Conservation (phyloP, 2,888 invertebrate species). For the Polydesmus complanatus region DNA sequence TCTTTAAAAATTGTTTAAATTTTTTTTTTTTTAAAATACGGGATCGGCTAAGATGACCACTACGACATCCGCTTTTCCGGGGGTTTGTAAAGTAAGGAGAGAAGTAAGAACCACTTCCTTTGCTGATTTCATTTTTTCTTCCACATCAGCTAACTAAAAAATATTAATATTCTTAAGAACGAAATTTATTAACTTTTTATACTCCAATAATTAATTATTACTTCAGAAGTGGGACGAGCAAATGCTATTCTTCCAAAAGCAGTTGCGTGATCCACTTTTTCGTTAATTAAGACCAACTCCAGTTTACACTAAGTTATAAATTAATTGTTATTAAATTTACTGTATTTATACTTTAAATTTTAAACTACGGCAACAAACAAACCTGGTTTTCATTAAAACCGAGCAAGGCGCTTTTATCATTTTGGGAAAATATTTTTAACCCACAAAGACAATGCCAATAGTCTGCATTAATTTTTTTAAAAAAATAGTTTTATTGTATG, state of each 20-base stretch:
- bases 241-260: conserved; percentile 95
- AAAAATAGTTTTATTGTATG: too few species aligned
- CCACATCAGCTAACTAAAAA: conserved; percentile 53
- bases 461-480: too few species aligned
- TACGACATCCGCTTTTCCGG: conserved; percentile 89
- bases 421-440: conserved; percentile 51
- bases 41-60: conserved; percentile 96
- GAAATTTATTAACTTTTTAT: conserved; percentile 3
- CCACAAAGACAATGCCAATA: conserved; percentile 74
- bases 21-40: conserved; percentile 32
- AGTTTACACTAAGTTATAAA: conserved; percentile 41
- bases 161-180: conserved; percentile 6
- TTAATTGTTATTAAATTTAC: conserved; percentile 16
- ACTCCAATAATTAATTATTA: conserved; percentile 19
- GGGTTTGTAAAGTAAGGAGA: conserved; percentile 82
- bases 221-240: conserved; percentile 52
- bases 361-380: too few species aligned
- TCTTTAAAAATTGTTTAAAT: background rate
- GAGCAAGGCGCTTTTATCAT: conserved; percentile 45
- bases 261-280: conserved; percentile 59
- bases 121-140: conserved; percentile 53
- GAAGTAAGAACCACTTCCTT: conserved; percentile 71
- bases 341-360: background rate
- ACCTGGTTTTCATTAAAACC: conserved; percentile 60
- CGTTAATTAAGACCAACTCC: conserved; percentile 58